A percentile compares a stretch with the other conserved stretches of the same genome.
Conservation (phyloP, 2,113 vertebrate genomes). For the Colaptes auratus region DNA sequence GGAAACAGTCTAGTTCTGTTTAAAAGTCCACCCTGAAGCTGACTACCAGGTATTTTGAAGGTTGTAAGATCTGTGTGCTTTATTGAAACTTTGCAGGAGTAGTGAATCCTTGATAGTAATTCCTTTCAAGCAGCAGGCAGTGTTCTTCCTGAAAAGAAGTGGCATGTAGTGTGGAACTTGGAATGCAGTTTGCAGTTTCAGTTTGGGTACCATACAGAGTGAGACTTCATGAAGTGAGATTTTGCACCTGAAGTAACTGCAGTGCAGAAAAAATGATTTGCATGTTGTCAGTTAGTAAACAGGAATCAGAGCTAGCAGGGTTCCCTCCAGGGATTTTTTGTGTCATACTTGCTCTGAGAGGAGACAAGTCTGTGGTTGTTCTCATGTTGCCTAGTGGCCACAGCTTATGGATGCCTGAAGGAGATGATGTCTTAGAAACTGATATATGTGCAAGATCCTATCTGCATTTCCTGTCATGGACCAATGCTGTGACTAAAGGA, state of each 20-base stretch:
- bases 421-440: not conserved
- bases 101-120: not conserved
- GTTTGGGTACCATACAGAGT: not conserved
- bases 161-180: not conserved
- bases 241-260: not conserved
- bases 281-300: not conserved
- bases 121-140: not conserved
- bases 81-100: not conserved
- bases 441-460: not conserved
- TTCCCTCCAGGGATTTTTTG: not conserved
- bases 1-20: not conserved
- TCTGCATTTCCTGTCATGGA: slow-evolving; percentile 1
- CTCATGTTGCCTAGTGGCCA: not conserved
- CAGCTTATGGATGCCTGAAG: not conserved
- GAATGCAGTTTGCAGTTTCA: not conserved
- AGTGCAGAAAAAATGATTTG: not conserved
- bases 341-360: not conserved
- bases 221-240: not conserved
- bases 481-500: not conserved
- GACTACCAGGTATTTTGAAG: not conserved
- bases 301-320: not conserved
- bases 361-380: not conserved
- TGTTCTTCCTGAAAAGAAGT: not conserved
- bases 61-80: not conserved
- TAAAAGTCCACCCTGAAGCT: not conserved